phyloP scores from a whole-genome alignment of 2,113 vertebrate genomes.

The Chaetops frenatus region DNA sequence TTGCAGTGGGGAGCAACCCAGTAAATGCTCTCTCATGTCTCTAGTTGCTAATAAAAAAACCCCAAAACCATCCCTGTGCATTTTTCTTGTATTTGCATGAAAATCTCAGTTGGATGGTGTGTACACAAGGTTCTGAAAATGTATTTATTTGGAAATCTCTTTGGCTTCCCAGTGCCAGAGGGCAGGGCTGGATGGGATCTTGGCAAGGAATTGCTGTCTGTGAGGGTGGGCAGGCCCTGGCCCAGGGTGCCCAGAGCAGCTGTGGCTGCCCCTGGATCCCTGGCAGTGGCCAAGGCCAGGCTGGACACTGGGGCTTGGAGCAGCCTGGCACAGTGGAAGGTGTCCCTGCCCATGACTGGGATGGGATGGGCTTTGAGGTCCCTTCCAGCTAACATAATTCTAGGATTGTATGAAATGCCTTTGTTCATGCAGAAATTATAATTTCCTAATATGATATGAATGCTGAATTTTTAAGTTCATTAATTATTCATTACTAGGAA shows the following conservation, averaged over 20 bases:
- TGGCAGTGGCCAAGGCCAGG: not conserved
- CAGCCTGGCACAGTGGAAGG: accelerated
- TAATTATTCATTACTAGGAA: not conserved
- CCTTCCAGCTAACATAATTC: not conserved
- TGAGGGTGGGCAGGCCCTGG: not conserved
- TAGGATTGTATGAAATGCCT: not conserved
- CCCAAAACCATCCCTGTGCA: not conserved
- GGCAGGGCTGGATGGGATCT: accelerated
- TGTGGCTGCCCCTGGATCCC: not conserved
- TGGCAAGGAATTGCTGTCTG: not conserved
- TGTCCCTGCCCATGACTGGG: not conserved
- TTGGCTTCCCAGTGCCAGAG: not conserved
- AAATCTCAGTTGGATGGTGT: not conserved
- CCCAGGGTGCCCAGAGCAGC: not conserved
- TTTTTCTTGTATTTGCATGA: not conserved
- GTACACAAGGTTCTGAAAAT: not conserved
- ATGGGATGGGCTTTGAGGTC: accelerated
- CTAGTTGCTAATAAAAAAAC: not conserved
- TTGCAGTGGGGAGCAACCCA: not conserved
- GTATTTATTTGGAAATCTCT: not conserved
- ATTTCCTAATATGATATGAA: not conserved
- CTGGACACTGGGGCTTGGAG: not conserved
- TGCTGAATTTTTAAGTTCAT: not conserved
- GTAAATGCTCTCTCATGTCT: not conserved
- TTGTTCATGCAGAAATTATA: not conserved